These are phyloP conservation scores for Rhabditoides inermis DNA, from an alignment of 2,888 invertebrate genomes.

Conservation along the genomic window DNA sequence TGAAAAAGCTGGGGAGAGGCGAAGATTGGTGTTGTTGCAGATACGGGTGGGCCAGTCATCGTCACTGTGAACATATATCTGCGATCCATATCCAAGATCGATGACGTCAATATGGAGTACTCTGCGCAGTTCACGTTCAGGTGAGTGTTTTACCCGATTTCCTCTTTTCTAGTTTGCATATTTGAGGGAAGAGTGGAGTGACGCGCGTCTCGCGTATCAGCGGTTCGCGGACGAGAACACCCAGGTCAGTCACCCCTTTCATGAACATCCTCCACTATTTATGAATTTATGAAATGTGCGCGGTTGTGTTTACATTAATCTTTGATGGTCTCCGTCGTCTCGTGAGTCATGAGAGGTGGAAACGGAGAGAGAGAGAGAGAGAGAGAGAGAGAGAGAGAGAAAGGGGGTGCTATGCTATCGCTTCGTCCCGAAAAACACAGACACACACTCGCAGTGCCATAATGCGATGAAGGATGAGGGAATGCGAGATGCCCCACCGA, in stretches of 20 bases:
- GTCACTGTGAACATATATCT: conserved; percentile 51
- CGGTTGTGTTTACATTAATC: too few species aligned
- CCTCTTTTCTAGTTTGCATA: conserved; percentile 53
- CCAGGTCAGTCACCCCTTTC: conserved; percentile 21
- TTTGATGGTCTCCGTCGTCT: too few species aligned
- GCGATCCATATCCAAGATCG: conserved; percentile 49
- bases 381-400: too few species aligned
- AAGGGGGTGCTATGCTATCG: too few species aligned
- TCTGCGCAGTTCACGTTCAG: conserved; percentile 71
- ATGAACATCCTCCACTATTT: background rate
- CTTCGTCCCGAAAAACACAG: too few species aligned
- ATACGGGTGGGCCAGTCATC: conserved; percentile 39
- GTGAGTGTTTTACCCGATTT: background rate
- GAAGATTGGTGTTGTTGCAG: conserved; percentile 20
- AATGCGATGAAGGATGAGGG: too few species aligned
- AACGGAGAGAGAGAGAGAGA: too few species aligned
- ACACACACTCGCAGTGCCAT: too few species aligned
- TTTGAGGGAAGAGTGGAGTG: conserved; percentile 91
- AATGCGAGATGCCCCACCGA: too few species aligned
- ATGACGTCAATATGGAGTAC: conserved; percentile 65
- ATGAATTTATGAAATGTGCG: background rate
- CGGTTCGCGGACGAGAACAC: conserved; percentile 46
- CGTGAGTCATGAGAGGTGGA: too few species aligned
- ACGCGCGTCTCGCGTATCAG: conserved; percentile 64
- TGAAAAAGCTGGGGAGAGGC: background rate